These are phyloP conservation scores for Malacoraja senta DNA, from an alignment of 2,797 vertebrate genomes.

Conservation along the genomic window DNA sequence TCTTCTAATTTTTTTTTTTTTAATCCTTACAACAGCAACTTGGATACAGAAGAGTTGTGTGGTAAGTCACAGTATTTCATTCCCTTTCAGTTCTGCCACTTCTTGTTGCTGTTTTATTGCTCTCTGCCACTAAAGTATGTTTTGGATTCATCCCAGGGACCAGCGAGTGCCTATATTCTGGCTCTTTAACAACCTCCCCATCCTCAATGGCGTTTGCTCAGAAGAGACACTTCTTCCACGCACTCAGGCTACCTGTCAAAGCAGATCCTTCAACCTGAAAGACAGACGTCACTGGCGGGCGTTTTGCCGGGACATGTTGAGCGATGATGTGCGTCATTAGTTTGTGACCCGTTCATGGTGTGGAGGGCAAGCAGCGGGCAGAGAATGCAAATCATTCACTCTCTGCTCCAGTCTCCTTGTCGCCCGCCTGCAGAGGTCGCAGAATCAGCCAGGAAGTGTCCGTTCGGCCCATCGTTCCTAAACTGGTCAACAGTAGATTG, in stretches of 20 bases:
- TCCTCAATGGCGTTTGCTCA: not conserved
- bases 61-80: conserved; percentile 61
- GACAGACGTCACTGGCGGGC: not conserved
- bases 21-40: conserved; percentile 62
- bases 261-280: not conserved
- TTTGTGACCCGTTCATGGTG: too few relatives aligned
- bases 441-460: too few relatives aligned
- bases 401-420: not conserved
- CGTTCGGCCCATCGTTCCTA: too few relatives aligned
- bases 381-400: not conserved
- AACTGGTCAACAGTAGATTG: too few relatives aligned
- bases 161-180: too few relatives aligned
- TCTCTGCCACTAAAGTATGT: too few relatives aligned
- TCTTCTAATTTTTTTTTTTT: conserved; percentile 46
- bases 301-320: not conserved
- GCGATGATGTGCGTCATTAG: not conserved
- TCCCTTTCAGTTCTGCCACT: not conserved
- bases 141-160: not conserved
- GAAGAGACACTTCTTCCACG: not conserved
- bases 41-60: conserved; percentile 82
- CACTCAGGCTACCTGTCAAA: not conserved
- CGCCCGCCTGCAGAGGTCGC: not conserved
- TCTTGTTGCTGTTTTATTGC: not conserved
- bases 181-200: not conserved
- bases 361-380: not conserved